Evolutionary conservation across 2,113 vertebrate species (phyloP).

Genomic region (Neolamprologus devosi): DNA sequence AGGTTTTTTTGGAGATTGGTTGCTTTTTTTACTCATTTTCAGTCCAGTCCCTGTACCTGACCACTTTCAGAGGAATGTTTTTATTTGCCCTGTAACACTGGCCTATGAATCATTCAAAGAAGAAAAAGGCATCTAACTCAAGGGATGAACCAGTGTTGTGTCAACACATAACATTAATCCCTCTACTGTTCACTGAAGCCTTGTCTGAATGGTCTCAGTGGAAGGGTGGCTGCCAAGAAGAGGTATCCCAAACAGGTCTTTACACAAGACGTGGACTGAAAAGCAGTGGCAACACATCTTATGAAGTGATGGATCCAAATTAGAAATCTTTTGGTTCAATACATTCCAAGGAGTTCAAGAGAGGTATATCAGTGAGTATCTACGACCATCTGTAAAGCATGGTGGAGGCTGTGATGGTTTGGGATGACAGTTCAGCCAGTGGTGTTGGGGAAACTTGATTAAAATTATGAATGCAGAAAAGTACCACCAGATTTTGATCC

Average conservation of each 20-base stretch:
- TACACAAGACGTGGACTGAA: not conserved
- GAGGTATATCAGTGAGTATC: not conserved
- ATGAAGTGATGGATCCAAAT: not conserved
- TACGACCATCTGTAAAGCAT: not conserved
- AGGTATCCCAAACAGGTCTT: not conserved
- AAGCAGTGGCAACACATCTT: not conserved
- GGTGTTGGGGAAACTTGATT: not conserved
- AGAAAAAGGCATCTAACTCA: not conserved
- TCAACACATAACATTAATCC: not conserved
- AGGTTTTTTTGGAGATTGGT: not conserved
- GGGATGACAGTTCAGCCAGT: not conserved
- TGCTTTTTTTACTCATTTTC: not conserved
- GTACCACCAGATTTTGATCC: not conserved
- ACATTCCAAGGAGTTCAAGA: not conserved
- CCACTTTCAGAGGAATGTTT: not conserved
- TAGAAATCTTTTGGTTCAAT: not conserved
- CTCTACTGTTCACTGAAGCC: not conserved
- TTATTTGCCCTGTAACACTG: not conserved
- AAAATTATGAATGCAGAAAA: not conserved
- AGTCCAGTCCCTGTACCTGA: not conserved
- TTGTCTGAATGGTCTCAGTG: not conserved
- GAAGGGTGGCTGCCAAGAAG: not conserved
- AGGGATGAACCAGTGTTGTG: not conserved
- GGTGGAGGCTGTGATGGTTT: not conserved
- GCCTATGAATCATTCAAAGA: not conserved